Evolutionary conservation across 2,888 invertebrate species (phyloP), one percentile per base, ranked within the genome.

Genomic region (Drosophila yooni): DNA sequence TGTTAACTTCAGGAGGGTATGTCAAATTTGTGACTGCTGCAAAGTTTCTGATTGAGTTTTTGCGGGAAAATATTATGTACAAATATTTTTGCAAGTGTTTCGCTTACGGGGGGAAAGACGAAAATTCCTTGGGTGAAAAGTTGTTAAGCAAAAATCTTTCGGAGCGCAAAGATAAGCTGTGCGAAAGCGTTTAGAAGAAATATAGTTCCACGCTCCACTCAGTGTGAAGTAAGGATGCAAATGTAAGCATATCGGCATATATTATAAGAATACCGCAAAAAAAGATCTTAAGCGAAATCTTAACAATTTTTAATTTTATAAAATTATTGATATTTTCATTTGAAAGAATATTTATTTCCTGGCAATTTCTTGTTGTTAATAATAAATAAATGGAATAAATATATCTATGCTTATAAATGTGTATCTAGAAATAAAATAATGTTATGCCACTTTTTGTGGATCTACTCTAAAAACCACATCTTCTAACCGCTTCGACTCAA

Each of bases 1-100:
- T 15, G 7, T 2, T 27, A 11, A 18, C n/a, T 18, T 33, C 5
- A 7, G 43, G n/a, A 70, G 76, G 50, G 62, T 56, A 63, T 46
- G 11, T 31, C 5, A 1, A 33, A 36, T 25, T 36, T 3, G 36
- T 27, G 25, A 21, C 36, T 29, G 54, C 33, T 34, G 5, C 3
- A 38, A 13, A 29, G 10, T 29, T 25, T 18, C 10, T 36, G 38
- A 61, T 60, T 25, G 5, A 34, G 48, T 54, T 54, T 50, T n/a
- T 34, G 27, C 11, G 52, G 43, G 13, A 76, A 77, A 77, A 73
- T 56, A 67, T 62, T 43, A 67, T 50, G 48, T 74, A 27, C 68
- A 79, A 76, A 76, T 76, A 68, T 76, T 76, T 66, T 78, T 50
- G 66, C 54, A 73, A 36, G 52, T 29, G 48, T 50, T 40, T 10